Evolutionary conservation across 2,113 vertebrate species (phyloP), one percentile per base, ranked within the genome.

Genomic region (Syrrhaptes paradoxus): DNA sequence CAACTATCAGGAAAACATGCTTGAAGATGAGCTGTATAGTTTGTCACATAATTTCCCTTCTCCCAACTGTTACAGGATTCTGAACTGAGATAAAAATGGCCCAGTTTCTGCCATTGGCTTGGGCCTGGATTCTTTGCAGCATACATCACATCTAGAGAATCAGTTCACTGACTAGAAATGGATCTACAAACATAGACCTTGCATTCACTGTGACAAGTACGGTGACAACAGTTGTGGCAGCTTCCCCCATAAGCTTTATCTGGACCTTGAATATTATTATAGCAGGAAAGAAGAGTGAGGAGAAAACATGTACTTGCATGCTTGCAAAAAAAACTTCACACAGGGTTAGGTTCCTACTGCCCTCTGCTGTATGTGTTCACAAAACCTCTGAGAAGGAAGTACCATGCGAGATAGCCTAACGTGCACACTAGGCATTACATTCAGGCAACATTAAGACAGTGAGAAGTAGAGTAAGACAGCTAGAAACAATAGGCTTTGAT

Each of bases 351-450:
- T 81, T 90, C 78, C 65, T 96, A 63, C 92, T 94, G 96, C 96
- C 96, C 95, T 95, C 96, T 96, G 92, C 95, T 92, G 96, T 63
- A 93, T 3, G 9, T 13, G 6, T 17, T 45, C 24, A 29, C 5
- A 48, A 41, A 73, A 55, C 18, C 15, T 4, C 19, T 9, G 5
- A 25, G 19, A 49, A 75, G 68, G 65, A 70, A 67, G 45, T 4
- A 12, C 9, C 26, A 34, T 62, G 46, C 46, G 54, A 9, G 22
- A 22, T 3, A 4, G 19, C 17, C 25, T 52, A 9, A 63, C 0
- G 7, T 20, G 9, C 22, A 25, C 28, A 7, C 10, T 6, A 34
- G 36, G 43, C 18, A 20, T 46, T 25, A 41, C 48, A 65, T 25
- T 46, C 84, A 81, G 57, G 16, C 10, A 4, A 13, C 8, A 21